A percentile compares a stretch with the other conserved stretches of the same genome.
Conservation (phyloP, 2,888 invertebrate genomes). For the Desoria tigrina region DNA sequence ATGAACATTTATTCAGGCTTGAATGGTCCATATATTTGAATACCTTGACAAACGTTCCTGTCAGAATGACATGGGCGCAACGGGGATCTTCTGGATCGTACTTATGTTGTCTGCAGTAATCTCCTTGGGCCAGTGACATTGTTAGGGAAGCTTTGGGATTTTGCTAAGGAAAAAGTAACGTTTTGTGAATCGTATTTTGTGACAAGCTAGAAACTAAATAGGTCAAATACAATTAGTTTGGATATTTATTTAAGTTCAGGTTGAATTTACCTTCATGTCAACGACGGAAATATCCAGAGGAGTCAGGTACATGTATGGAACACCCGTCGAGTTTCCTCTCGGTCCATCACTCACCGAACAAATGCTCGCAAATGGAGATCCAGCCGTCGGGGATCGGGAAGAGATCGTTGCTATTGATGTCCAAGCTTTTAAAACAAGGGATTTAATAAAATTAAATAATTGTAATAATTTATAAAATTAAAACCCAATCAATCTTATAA, state of each 20-base stretch:
- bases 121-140: slow-evolving; percentile 68
- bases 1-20: background rate
- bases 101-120: slow-evolving; percentile 65
- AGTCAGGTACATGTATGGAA: slow-evolving; percentile 74
- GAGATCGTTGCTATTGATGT: slow-evolving; percentile 71
- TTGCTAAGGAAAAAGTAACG: slow-evolving; percentile 59
- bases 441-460: slow-evolving; percentile 43
- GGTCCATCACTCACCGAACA: slow-evolving; percentile 73
- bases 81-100: slow-evolving; percentile 76
- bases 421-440: slow-evolving; percentile 62
- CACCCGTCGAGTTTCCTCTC: slow-evolving; percentile 66
- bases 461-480: background rate
- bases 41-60: slow-evolving; percentile 69
- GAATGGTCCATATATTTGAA: background rate
- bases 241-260: background rate
- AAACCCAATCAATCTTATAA: slow-evolving; percentile 2
- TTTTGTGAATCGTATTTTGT: no score
- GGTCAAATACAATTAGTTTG: background rate
- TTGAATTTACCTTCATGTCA: slow-evolving; percentile 64
- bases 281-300: slow-evolving; percentile 69
- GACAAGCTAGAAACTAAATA: no score
- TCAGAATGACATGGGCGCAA: slow-evolving; percentile 71
- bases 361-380: slow-evolving; percentile 70
- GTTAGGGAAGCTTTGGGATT: slow-evolving; percentile 62
- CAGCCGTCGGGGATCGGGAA: slow-evolving; percentile 62